phyloP scores from a whole-genome alignment of 2,797 vertebrate genomes.

The Anomalospiza imberbis region DNA sequence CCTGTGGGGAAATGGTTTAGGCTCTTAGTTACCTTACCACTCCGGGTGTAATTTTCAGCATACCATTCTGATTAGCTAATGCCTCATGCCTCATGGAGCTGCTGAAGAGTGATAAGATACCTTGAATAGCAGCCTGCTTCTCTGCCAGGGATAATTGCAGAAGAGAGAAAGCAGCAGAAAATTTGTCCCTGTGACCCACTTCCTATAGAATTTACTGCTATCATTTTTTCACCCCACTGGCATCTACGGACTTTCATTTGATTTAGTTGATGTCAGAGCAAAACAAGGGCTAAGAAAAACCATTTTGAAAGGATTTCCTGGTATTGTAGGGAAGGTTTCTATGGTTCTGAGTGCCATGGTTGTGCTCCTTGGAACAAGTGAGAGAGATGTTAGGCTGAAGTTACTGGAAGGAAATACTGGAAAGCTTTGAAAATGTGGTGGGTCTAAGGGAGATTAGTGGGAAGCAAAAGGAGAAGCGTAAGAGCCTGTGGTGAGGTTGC shows the following conservation, averaged over 20 bases:
- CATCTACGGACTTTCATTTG: background rate
- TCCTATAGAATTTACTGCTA: background rate
- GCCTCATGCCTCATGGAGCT: background rate
- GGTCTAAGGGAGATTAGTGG: background rate
- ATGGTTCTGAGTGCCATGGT: background rate
- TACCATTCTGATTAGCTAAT: slow-evolving; percentile 32
- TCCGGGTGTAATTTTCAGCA: background rate
- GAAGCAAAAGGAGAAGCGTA: background rate
- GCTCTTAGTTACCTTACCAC: background rate
- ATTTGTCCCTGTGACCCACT: background rate
- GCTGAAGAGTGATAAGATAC: background rate
- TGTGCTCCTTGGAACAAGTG: background rate
- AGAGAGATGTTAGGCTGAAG: background rate
- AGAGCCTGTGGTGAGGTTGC: background rate
- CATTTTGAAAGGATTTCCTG: background rate
- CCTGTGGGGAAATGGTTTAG: background rate
- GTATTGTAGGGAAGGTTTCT: background rate
- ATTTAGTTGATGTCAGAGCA: background rate
- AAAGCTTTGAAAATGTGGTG: background rate
- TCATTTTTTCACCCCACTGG: background rate
- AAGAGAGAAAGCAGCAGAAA: background rate
- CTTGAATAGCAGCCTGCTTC: background rate
- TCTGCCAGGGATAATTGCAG: background rate
- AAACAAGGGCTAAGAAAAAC: background rate
- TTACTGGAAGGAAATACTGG: background rate